A percentile compares a stretch with the other conserved stretches of the same genome.
Conservation (phyloP, 2,797 vertebrate species). For the Malurus splendens region DNA sequence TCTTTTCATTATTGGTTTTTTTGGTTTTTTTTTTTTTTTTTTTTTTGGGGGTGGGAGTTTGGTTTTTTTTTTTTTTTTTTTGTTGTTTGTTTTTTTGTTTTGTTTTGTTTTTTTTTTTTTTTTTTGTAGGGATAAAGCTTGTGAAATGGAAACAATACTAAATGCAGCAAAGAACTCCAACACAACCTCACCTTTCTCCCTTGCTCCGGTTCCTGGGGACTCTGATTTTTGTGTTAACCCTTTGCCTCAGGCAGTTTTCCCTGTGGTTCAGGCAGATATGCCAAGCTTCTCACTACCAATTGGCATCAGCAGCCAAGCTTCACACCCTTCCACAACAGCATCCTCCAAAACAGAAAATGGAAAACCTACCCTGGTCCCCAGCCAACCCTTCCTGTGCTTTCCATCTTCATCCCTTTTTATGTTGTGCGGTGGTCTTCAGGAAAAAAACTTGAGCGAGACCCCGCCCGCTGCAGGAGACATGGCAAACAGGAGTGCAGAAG, state of each 20-base stretch:
- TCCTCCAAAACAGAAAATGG: constrained; percentile 26
- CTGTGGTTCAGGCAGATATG: constrained; percentile 34
- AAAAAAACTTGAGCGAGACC: background rate
- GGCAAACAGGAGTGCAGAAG: constrained; percentile 8
- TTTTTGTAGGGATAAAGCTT: constrained; percentile 41
- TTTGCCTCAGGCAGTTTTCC: constrained; percentile 50
- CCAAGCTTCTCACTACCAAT: constrained; percentile 8
- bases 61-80: background rate
- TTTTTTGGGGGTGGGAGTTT: too few relatives aligned
- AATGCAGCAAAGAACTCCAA: background rate
- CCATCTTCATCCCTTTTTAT: constrained; percentile 84
- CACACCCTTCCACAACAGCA: background rate
- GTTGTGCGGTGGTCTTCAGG: constrained; percentile 72
- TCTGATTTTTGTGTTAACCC: constrained; percentile 52
- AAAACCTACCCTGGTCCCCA: constrained; percentile 43
- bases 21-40: background rate
- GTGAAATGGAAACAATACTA: background rate
- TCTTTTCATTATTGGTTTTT: background rate
- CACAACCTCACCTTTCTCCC: constrained; percentile 13
- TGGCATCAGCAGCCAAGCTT: constrained; percentile 19
- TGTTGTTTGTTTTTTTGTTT: background rate
- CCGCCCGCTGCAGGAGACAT: background rate
- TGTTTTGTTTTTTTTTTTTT: background rate
- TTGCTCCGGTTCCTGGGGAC: constrained; percentile 49
- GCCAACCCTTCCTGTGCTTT: constrained; percentile 78